Evolutionary conservation across 35 echinoderm and acorn worm species (phyloP), one percentile per base, ranked within the genome.

Genomic region (Amphiura filiformis): DNA sequence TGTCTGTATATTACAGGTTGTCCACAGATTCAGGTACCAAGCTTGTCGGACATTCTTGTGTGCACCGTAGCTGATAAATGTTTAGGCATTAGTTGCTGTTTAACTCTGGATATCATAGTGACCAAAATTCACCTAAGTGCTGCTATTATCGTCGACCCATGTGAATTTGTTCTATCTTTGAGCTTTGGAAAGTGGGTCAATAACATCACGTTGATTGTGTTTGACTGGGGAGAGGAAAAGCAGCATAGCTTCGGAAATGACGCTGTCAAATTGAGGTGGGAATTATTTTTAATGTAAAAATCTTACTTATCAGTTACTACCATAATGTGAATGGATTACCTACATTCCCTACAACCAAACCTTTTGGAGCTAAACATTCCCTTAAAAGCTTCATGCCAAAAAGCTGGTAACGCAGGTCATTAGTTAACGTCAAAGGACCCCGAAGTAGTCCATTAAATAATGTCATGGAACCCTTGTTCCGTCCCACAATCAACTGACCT

Each of bases 161-260:
- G 82, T 22, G 82, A 84, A 35, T 84, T 84, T 22, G 34, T 64
- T 12, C 56, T 84, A 34, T 84, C 57, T 17, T 34, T 84, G 13
- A 37, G 56, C 18, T 61, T 84, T 56, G 82, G 82, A 15, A 64
- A 34, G 9, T 84, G 82, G 82, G 1, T 37, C 1, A 33, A 36
- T 30, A 84, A 65, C 35, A 17, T 84, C 13, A 37, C 82, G 0
- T 22, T 84, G 0, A 36, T 84, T 20, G 7, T 32, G 22, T 84
- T 64, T 36, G 82, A 84, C 49, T 84, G 82, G 82, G 61, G 61
- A 70, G 28, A 70, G 3, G 61, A 70, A 30, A 70, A 70, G 20
- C 61, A 70, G 26, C 61, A 70, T 2, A 70, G 3, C 26, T 4
- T 70, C 26, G 61, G 61, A 52, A 52, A 20, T 23, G 61, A 70